Evolutionary conservation across 2,113 vertebrate genomes (phyloP), one percentile per base, ranked within the genome.

Genomic region (Dromas ardeola): DNA sequence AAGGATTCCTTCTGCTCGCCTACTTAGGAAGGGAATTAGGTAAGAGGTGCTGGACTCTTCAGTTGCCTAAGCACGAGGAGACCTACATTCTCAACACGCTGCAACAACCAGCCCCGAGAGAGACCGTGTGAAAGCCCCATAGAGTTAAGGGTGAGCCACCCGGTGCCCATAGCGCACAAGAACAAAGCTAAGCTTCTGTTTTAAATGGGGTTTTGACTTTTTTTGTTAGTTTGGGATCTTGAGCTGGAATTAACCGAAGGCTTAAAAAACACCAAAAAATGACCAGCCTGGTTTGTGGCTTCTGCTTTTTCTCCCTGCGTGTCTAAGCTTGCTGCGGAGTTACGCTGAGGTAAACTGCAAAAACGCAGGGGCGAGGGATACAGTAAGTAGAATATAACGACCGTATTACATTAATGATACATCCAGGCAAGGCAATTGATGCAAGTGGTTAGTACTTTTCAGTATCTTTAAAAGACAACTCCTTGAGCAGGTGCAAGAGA

Each of bases 401-500:
- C 70, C 67, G 45, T 22, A 78, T 88, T 42, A n/a, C 63, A 86
- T 23, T 55, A 73, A 19, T 42, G 63, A 88, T 72, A 55, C 43
- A 73, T 32, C 17, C 82, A 52, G 69, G 79, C 79, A 80, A 62
- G 17, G 50, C 23, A 66, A 38, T 42, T 6, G 59, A n/a, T 83
- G 69, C 47, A 42, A 70, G 82, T 3, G 42, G 55, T 62, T 92
- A 25, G 29, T 13, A 63, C 88, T 88, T 80, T n/a, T 58, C 71
- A 71, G 80, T 80, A 55, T 55, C 86, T 93, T 42, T 53, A 81
- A n/a, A 88, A 43, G 61, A 34, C 21, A 66, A 55, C 55, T 92
- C 77, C 91, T 65, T 1, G 27, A 93, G 80, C 96, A 96, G 94
- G 93, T 91, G 84, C 78, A 89, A 15, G 80, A 63, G 45, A 81